Base-by-base conservation (phyloP, 2,888 invertebrate genomes). In the Acrobasis repandana region DNA sequence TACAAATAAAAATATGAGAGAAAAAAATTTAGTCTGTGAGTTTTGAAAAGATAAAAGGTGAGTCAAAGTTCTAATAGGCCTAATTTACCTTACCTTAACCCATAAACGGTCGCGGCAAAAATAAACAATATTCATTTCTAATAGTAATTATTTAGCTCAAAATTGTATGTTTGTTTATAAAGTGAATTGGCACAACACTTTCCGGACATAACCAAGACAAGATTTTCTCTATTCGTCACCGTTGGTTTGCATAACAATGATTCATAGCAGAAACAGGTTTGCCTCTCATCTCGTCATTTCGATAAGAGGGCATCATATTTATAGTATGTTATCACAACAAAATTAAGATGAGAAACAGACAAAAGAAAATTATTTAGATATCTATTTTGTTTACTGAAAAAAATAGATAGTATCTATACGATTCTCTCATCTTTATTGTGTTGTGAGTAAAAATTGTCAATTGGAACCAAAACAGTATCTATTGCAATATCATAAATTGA, bases 171-270 rank as follows among this genome's bases (percentile, higher is more conserved):
- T 52, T 14, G 3, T 15, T 33, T 15, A 16, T 15, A 20, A 28
- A 52, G 43, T 20, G 56, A 50, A 43, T 70, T 67, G 68, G 63
- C 67, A 67, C 64, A 65, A 14, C 48, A 28, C 60, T 59, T 70
- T 70, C 68, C 70, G 72, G 68, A 65, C 67, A 63, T 68, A 67
- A 68, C 73, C 71, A 61, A 74, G 71, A 72, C 69, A 61, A 64
- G 66, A 68, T 75, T 76, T 78, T 79, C 75, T 65, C 75, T 67
- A 74, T 79, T 80, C 73, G 80, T 82, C 80, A 80, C 34, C 33
- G 38, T 74, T 58, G 70, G 71, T 82, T 79, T 77, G 74, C 79
- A 77, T 80, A 76, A 82, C 62, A 67, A 68, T 76, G 76, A 75
- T 65, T 80, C 76, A 77, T 38, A 43, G 36, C 18, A 49, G 28